Base-by-base conservation (phyloP, 2,113 vertebrate genomes). In the Macrotis lagotis region DNA sequence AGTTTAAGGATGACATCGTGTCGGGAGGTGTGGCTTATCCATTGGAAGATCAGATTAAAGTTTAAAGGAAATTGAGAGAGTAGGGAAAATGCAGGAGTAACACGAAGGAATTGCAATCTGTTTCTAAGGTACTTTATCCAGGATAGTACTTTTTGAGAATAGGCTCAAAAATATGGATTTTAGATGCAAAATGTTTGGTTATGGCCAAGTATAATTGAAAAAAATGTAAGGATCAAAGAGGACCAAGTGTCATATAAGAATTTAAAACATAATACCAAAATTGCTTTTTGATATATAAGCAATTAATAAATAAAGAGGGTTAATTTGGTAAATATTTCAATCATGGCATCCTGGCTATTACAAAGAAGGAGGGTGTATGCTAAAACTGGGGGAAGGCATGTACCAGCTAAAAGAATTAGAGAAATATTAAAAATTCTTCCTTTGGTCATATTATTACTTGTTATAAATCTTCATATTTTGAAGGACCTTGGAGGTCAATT, bases 41-140 rank as follows among this genome's bases (percentile, higher is more conserved):
- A 48, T 93, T 96, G 37, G 89, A 96, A 96, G 93, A 25, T 92
- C 7, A 94, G 3, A 94, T 91, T 89, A 92, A 91, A 94, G 95
- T 93, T 94, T 50, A 96, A 94, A 51, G 88, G 97, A 92, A 74
- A 55, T 26, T 88, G 92, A 92, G 14, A 95, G 53, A 96, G 89
- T 88, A 95, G 49, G 52, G 51, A 90, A 95, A 89, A 8, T 28
- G 49, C 52, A 96, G 3, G 89, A 52, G 50, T 95, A 96, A 92
- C 93, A 94, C 0, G 0, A 7, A 16, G n/a, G 5, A 37, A 83
- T 83, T 47, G 14, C 28, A 92, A n/a, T 25, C 59, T 44, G 89
- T 51, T 53, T 55, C 90, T 51, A 93, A 74, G 94, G 10, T 83
- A 10, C 53, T 26, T 88, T 3, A 51, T 83, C 19, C 26, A 92